A percentile compares a stretch with the other conserved stretches of the same genome.
phyloP scores from a whole-genome alignment of 2,888 invertebrate genomes.

The Drosophila cognata region DNA sequence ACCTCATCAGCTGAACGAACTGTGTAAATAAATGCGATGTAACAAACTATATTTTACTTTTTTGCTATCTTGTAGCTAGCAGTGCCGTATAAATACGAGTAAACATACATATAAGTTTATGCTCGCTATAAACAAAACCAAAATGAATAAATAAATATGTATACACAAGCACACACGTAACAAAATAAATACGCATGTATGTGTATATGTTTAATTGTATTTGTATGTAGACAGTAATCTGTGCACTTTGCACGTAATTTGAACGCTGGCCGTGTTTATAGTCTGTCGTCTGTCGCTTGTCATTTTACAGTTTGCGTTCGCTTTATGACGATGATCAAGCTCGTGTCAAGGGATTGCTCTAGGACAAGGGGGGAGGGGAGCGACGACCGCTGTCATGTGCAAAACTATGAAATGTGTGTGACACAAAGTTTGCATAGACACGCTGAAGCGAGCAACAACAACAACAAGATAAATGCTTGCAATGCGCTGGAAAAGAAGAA shows the following conservation, averaged over 20 bases:
- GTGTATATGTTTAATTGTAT: background rate
- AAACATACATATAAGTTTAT: constrained; percentile 3
- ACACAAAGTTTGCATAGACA: constrained; percentile 38
- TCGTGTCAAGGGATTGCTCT: constrained; percentile 30
- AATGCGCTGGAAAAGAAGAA: constrained; percentile 28
- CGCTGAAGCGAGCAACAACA: constrained; percentile 22
- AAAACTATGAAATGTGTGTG: constrained; percentile 28
- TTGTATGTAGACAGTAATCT: constrained; percentile 26
- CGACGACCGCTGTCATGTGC: background rate
- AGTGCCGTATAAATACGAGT: constrained; percentile 20
- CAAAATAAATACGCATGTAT: constrained; percentile 11
- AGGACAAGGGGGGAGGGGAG: background rate
- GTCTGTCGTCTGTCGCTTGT: constrained; percentile 29
- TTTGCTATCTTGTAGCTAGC: constrained; percentile 20
- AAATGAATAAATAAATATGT: constrained; percentile 29
- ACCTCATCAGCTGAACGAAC: background rate
- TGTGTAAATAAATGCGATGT: background rate
- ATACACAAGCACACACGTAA: background rate
- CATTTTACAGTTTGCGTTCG: constrained; percentile 56
- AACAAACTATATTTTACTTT: background rate
- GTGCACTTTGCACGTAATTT: constrained; percentile 60
- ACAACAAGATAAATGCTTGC: constrained; percentile 28
- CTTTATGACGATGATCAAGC: constrained; percentile 49
- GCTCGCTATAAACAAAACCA: constrained; percentile 26
- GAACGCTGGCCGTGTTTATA: constrained; percentile 45